Base-by-base conservation (phyloP, 2,888 invertebrate genomes). In the Stegana nigrithorax region DNA sequence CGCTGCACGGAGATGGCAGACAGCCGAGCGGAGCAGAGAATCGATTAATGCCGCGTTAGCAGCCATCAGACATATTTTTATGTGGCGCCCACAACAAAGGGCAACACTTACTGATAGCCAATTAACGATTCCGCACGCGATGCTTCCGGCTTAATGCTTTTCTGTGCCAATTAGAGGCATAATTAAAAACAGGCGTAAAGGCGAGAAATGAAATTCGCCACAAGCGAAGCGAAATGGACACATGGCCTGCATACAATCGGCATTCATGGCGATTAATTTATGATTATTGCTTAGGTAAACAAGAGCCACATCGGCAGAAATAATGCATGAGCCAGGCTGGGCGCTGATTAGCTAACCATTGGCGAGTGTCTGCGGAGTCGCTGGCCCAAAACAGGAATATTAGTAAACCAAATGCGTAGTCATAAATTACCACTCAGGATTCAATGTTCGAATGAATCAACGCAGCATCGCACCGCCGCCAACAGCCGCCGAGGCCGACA, bases 221-320 rank as follows among this genome's bases (percentile, higher is more conserved):
- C 62, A 29, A 14, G 42, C 59, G 61, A 63, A 68, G 59, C 67
- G 71, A 75, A 75, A 78, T 76, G 73, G n/a, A n/a, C n/a, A n/a
- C n/a, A n/a, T n/a, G n/a, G n/a, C n/a, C n/a, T n/a, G n/a, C 69
- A 69, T 62, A 62, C 21, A 47, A 23, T 64, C 73, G 66, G 59
- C 53, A 26, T 14, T 23, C 14, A 12, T 14, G 12, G 2, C 75
- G 75, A 79, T 79, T 79, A 75, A 75, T 75, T 75, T 75, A 75
- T 75, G 70, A 80, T 79, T 79, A 75, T 75, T 77, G 78, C 75
- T 75, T 73, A 77, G 75, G 80, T 74, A 75, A 79, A 79, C 75
- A 75, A 73, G 75, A 72, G 67, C 25, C 10, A 26, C 12, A 36
- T n/a, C n/a, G 17, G 59, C 56, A 66, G 32, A 14, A n/a, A 25